Conservation (phyloP, 2,113 vertebrate genomes). For the Gopherus flavomarginatus region DNA sequence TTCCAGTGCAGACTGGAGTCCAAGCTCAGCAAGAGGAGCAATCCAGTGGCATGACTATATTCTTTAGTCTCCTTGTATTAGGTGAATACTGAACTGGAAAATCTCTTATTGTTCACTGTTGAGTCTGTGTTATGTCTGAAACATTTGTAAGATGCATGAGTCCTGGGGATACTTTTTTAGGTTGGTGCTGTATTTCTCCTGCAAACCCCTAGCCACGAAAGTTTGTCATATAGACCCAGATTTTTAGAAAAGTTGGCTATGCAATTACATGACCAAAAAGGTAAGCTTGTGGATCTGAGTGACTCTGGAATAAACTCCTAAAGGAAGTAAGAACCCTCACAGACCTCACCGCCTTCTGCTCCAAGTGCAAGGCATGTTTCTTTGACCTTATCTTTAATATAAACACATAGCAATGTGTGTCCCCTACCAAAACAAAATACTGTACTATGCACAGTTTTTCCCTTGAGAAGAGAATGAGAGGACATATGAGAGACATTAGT, state of each 20-base stretch:
- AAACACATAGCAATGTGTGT: accelerated
- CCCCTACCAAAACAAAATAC: neutral
- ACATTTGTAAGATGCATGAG: accelerated
- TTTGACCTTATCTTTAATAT: neutral
- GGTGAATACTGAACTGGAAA: conserved; percentile 79
- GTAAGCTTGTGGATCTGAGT: neutral
- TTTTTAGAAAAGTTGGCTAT: neutral
- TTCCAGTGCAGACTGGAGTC: conserved; percentile 94
- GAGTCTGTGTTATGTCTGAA: neutral
- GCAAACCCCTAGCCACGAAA: neutral
- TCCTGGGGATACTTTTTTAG: neutral
- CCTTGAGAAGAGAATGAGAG: neutral
- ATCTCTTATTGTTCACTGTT: neutral
- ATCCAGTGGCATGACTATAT: conserved; percentile 97
- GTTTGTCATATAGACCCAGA: neutral
- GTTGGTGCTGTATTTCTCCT: neutral
- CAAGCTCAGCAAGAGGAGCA: conserved; percentile 98
- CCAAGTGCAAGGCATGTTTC: neutral
- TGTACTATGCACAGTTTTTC: neutral
- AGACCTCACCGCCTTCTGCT: neutral
- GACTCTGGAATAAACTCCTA: neutral
- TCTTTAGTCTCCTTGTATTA: conserved; percentile 96
- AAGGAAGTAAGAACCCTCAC: neutral
- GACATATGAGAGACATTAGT: neutral
- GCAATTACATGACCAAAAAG: neutral